Conservation (phyloP, 1,140 invertebrate species). For the Goniozus legneri region DNA sequence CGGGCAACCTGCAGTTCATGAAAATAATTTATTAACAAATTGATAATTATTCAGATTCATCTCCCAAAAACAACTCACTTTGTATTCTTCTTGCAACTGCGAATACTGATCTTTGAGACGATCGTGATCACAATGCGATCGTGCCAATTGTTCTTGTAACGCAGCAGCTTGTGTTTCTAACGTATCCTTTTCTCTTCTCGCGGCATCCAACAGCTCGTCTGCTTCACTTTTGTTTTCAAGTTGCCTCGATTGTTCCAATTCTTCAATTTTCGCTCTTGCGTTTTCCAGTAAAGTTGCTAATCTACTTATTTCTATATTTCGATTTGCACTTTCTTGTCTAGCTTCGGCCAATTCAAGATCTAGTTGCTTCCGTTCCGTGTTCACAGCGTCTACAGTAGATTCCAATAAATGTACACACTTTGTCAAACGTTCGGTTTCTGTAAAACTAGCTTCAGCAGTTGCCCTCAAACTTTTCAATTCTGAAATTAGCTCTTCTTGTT, state of each 20-base stretch:
- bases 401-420: constrained; percentile 69
- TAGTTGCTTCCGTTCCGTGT: constrained; percentile 67
- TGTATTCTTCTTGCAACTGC: constrained; percentile 74
- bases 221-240: constrained; percentile 48
- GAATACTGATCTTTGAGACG: constrained; percentile 70
- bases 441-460: constrained; percentile 52
- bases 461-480: constrained; percentile 60
- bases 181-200: constrained; percentile 66
- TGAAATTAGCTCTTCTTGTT: constrained; percentile 73
- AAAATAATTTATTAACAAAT: not conserved
- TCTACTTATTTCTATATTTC: constrained; percentile 70
- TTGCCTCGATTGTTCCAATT: constrained; percentile 43
- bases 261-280: constrained; percentile 65
- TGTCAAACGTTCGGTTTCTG: constrained; percentile 63
- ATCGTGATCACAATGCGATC: constrained; percentile 72
- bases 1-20: constrained; percentile 57
- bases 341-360: constrained; percentile 69
- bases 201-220: constrained; percentile 69
- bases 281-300: constrained; percentile 75
- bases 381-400: constrained; percentile 65
- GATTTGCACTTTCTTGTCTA: constrained; percentile 58
- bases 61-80: constrained; percentile 50
- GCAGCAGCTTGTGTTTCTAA: constrained; percentile 68
- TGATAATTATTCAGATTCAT: not conserved
- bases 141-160: constrained; percentile 73